Percentiles rank a stretch among this genome's conserved stretches.
Evolutionary conservation across 2,797 vertebrate genomes (phyloP).

Genomic region (Aulostomus chinensis): DNA sequence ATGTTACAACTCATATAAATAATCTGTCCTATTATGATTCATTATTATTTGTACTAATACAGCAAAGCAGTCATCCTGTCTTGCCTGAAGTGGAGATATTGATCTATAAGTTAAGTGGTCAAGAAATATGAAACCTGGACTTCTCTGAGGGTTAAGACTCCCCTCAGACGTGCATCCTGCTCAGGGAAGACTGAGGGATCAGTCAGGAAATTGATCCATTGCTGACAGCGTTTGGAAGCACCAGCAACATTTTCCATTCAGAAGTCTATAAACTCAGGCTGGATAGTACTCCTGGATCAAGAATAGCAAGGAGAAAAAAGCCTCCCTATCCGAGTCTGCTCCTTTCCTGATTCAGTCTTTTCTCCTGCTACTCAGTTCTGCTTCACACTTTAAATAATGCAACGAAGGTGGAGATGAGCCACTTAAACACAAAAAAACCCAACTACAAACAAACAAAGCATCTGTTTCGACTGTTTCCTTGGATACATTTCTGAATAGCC

Average conservation of each 20-base stretch:
- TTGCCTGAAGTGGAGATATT: conserved; percentile 11
- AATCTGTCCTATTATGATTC: no score
- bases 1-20: no score
- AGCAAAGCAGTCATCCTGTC: not conserved
- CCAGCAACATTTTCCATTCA: conserved; percentile 24
- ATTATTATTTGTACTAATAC: no score
- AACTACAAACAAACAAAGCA: not conserved
- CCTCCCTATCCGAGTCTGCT: not conserved
- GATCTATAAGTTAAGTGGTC: conserved; percentile 29
- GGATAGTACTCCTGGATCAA: no score
- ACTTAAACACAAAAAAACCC: not conserved
- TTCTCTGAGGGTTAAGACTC: conserved; percentile 25
- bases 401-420: not conserved
- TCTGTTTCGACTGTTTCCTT: not conserved
- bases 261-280: conserved; percentile 37
- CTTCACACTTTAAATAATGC: not conserved
- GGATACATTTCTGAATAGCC: not conserved
- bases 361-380: not conserved
- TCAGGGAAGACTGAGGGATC: conserved; percentile 20
- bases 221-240: conserved; percentile 48
- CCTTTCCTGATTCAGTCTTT: not conserved
- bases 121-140: conserved; percentile 42
- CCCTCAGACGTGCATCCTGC: conserved; percentile 8
- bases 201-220: conserved; percentile 59
- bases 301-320: conserved; percentile 4